Evolutionary conservation across 2,888 invertebrate genomes (phyloP).

Genomic region (Poecilus cupreus): DNA sequence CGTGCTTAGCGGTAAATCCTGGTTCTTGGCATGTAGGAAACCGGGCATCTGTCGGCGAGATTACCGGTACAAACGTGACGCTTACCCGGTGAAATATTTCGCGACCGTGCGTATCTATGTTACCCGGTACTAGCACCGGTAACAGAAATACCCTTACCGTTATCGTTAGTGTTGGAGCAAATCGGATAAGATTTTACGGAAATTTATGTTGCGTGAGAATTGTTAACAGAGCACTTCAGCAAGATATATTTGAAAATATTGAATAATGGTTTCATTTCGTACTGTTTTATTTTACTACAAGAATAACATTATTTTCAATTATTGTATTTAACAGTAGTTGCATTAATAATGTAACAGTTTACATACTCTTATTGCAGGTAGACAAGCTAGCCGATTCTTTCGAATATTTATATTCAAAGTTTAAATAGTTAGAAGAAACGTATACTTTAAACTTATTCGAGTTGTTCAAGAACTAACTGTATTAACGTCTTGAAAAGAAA

Average conservation of each 20-base stretch:
- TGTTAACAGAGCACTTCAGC: constrained; percentile 19
- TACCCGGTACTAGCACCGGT: neutral
- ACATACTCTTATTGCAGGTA: no score
- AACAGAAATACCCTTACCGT: neutral
- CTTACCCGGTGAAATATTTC: constrained; percentile 42
- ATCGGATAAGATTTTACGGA: constrained; percentile 39
- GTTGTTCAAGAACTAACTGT: constrained; percentile 6
- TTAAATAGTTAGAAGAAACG: neutral
- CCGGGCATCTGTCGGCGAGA: constrained; percentile 39
- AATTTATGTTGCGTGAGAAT: constrained; percentile 32
- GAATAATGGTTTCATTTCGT: constrained; percentile 1
- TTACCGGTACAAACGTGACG: constrained; percentile 46
- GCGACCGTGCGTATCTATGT: constrained; percentile 28
- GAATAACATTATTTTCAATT: neutral
- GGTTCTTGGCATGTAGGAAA: constrained; percentile 44
- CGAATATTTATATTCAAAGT: constrained; percentile 37
- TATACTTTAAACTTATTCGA: constrained; percentile 10
- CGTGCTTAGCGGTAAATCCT: constrained; percentile 37
- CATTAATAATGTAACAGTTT: no score
- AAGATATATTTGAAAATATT: constrained; percentile 29
- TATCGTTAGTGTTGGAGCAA: constrained; percentile 27
- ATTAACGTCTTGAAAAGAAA: constrained; percentile 8
- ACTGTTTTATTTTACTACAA: no score
- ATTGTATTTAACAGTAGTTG: neutral
- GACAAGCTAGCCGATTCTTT: neutral